A percentile compares a stretch with the other conserved stretches of the same genome.
These are phyloP conservation scores for Neotoxoptera formosana DNA, from an alignment of 1,140 invertebrate species.

Conservation along the genomic window DNA sequence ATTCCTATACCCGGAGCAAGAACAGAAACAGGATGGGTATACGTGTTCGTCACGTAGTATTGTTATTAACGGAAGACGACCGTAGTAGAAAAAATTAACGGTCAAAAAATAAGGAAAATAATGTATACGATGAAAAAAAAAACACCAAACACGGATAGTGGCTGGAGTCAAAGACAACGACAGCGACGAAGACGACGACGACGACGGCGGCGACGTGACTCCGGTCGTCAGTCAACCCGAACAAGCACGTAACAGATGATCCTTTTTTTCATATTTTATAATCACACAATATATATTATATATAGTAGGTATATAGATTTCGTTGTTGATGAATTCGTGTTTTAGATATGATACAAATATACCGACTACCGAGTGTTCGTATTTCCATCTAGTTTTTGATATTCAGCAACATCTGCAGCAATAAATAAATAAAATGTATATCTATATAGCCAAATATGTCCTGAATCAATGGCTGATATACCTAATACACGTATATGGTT, in stretches of 20 bases:
- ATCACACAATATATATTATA: neutral
- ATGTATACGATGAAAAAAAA: slow-evolving; percentile 28
- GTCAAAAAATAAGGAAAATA: slow-evolving; percentile 29
- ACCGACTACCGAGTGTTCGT: neutral
- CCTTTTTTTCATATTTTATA: slow-evolving; percentile 48
- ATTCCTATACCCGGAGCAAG: neutral
- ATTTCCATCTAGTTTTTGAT: neutral
- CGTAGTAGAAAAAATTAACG: slow-evolving; percentile 27
- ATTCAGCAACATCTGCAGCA: neutral
- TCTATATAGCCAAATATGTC: neutral
- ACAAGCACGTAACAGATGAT: slow-evolving; percentile 52
- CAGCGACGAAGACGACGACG: neutral
- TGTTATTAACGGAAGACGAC: slow-evolving; percentile 35
- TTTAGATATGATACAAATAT: neutral
- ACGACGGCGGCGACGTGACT: slow-evolving; percentile 44
- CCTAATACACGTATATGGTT: neutral
- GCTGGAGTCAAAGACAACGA: slow-evolving; percentile 2
- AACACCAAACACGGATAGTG: neutral
- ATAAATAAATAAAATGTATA: neutral
- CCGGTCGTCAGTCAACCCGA: slow-evolving; percentile 40
- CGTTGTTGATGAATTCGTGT: neutral
- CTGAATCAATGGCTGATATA: neutral
- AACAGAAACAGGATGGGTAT: slow-evolving; percentile 25
- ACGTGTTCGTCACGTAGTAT: slow-evolving; percentile 42
- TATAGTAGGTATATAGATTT: neutral